Percentiles rank a stretch among this genome's conserved stretches.
These are phyloP conservation scores for Oceanites oceanicus DNA, from an alignment of 2,113 vertebrate genomes.

Conservation along the genomic window DNA sequence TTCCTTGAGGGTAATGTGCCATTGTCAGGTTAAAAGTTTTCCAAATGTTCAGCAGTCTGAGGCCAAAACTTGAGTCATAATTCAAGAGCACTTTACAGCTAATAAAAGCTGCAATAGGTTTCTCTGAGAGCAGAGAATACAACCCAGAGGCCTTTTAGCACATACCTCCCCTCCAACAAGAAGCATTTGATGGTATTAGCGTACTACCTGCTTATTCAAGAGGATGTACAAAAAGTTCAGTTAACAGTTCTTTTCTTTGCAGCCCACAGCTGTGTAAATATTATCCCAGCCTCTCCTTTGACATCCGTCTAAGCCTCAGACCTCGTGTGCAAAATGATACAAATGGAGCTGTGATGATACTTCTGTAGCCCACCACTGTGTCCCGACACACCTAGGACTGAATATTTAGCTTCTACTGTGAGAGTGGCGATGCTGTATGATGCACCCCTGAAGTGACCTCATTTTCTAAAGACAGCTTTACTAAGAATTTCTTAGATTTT, in stretches of 20 bases:
- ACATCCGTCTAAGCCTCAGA: not conserved
- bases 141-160: not conserved
- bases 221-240: not conserved
- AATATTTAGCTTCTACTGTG: not conserved
- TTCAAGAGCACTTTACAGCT: not conserved
- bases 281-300: conserved; percentile 1
- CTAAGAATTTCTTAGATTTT: not conserved
- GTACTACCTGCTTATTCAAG: conserved; percentile 9
- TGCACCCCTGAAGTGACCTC: not conserved
- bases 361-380: not conserved
- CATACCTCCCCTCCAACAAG: not conserved
- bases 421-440: not conserved
- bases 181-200: not conserved
- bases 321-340: not conserved
- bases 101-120: not conserved
- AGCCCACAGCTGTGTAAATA: conserved; percentile 48
- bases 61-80: not conserved
- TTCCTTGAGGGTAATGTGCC: not conserved
- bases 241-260: not conserved
- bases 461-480: not conserved
- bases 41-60: not conserved
- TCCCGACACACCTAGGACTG: not conserved
- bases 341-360: not conserved
- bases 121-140: not conserved
- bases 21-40: not conserved